phyloP scores from a whole-genome alignment of 1,140 invertebrate species.

The Mycetomoellerius zeteki region DNA sequence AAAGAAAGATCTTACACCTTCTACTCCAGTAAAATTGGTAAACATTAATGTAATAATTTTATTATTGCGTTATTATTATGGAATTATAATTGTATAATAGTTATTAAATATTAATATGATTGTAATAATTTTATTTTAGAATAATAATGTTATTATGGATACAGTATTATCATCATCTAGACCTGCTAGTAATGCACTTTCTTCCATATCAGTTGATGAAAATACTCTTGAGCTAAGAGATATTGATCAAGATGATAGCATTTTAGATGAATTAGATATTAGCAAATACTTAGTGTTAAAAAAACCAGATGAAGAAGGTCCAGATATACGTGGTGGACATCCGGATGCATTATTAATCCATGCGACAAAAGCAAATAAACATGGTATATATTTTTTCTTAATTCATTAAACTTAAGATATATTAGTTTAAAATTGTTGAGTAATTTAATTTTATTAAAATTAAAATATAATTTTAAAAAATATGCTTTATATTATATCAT shows the following conservation, averaged over 20 bases:
- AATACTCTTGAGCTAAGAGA: slow-evolving; percentile 84
- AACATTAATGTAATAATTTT: slow-evolving; percentile 56
- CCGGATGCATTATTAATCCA: slow-evolving; percentile 97
- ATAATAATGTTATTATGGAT: slow-evolving; percentile 81
- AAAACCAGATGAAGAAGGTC: slow-evolving; percentile 93
- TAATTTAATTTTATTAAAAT: neutral
- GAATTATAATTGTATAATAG: neutral
- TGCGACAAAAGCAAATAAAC: slow-evolving; percentile 96
- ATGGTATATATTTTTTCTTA: slow-evolving; percentile 87
- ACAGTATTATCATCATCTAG: slow-evolving; percentile 78
- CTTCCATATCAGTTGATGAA: slow-evolving; percentile 83
- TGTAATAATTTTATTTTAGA: slow-evolving; percentile 66
- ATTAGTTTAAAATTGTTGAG: neutral
- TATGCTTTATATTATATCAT: slow-evolving; percentile 58
- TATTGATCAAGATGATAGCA: slow-evolving; percentile 84
- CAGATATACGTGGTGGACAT: slow-evolving; percentile 95
- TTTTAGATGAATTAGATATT: slow-evolving; percentile 94
- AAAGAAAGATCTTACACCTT: slow-evolving; percentile 79
- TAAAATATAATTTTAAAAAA: slow-evolving; percentile 43
- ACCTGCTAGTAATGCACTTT: slow-evolving; percentile 83
- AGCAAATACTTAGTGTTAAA: slow-evolving; percentile 92
- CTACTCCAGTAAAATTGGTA: slow-evolving; percentile 76
- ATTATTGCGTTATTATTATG: neutral
- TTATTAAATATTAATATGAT: neutral
- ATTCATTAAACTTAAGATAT: slow-evolving; percentile 52